phyloP scores from a whole-genome alignment of 2,797 vertebrate species.

The Euphonia xanthogaster region DNA sequence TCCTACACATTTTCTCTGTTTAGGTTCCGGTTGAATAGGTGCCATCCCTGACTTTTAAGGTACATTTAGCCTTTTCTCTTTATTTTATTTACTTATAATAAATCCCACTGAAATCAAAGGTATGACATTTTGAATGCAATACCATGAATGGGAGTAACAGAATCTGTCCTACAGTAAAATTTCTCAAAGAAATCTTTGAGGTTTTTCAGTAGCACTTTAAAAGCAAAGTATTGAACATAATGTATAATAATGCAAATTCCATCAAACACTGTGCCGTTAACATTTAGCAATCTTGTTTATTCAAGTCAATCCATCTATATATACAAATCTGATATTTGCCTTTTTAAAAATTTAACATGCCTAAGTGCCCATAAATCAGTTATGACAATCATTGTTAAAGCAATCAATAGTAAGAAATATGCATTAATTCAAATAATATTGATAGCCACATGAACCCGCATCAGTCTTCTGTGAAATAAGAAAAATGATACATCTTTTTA shows the following conservation, averaged over 20 bases:
- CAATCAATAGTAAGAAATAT: constrained; percentile 82
- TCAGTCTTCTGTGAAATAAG: constrained; percentile 79
- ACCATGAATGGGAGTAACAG: not conserved
- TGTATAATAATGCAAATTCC: constrained; percentile 63
- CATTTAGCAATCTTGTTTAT: constrained; percentile 72
- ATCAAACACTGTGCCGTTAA: constrained; percentile 63
- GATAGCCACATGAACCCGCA: constrained; percentile 75
- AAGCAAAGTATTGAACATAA: constrained; percentile 55
- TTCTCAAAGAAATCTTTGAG: not conserved
- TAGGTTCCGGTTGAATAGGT: not conserved
- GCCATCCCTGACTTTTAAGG: not conserved
- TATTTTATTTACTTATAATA: not conserved
- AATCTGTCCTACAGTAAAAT: not conserved
- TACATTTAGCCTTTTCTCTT: not conserved
- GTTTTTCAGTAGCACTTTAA: constrained; percentile 25
- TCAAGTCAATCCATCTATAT: constrained; percentile 72
- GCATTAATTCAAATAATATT: constrained; percentile 85
- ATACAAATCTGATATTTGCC: constrained; percentile 78
- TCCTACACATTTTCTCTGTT: not conserved
- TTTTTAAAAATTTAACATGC: constrained; percentile 82
- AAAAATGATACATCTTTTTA: constrained; percentile 80
- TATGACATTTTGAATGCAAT: not conserved
- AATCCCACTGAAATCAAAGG: not conserved
- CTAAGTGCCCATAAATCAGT: constrained; percentile 84
- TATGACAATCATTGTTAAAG: constrained; percentile 83